These are phyloP conservation scores for Temnothorax ravouxi DNA, from an alignment of 2,888 invertebrate genomes.

Conservation along the genomic window DNA sequence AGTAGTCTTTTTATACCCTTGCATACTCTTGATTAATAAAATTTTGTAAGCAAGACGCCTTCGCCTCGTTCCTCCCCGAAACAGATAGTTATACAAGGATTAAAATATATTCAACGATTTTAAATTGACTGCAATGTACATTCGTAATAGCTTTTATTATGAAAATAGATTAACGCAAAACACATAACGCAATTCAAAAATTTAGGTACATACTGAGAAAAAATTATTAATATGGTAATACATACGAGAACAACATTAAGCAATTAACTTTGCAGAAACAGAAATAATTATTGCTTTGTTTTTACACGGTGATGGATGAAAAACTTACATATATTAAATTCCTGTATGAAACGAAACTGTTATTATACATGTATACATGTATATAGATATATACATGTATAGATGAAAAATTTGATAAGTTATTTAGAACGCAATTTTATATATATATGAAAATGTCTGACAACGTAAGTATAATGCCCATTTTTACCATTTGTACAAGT, in stretches of 20 bases:
- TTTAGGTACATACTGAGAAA: neutral
- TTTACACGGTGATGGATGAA: neutral
- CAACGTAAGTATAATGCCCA: neutral
- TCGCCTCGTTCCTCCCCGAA: neutral
- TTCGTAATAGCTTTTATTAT: conserved; percentile 10
- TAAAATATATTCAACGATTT: neutral
- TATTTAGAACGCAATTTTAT: neutral
- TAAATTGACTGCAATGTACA: neutral
- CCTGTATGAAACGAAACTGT: neutral
- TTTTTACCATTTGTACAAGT: conserved; percentile 1
- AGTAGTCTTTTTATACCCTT: conserved; percentile 84
- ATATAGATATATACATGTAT: too few relatives aligned
- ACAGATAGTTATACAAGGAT: neutral
- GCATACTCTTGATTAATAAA: conserved; percentile 81
- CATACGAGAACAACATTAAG: neutral
- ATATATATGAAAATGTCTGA: neutral
- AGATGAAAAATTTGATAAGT: neutral
- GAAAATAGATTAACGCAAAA: conserved; percentile 14
- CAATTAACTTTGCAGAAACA: neutral
- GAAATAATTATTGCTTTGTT: conserved; percentile 2
- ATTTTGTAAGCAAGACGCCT: conserved; percentile 77
- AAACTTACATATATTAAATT: neutral
- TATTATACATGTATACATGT: too few relatives aligned
- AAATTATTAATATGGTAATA: neutral
- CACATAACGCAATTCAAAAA: neutral